Evolutionary conservation across 1,140 invertebrate genomes (phyloP).

Genomic region (Drosophila serrata): DNA sequence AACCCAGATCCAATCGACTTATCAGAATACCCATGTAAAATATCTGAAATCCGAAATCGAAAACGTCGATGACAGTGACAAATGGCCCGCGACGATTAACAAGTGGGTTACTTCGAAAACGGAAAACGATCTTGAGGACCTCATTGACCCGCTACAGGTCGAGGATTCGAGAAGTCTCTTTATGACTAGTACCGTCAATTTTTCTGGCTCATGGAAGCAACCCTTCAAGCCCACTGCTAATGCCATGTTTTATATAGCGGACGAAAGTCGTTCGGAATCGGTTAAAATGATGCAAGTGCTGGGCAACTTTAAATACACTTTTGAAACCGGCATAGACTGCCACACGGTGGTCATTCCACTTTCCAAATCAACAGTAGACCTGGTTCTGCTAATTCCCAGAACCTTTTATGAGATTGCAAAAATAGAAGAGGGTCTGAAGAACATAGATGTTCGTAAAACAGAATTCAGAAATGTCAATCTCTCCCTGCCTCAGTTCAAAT

Average conservation of each 20-base stretch:
- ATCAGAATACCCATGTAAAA: not conserved
- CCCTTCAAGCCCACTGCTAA: not conserved
- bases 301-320: not conserved
- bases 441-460: not conserved
- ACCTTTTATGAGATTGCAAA: not conserved
- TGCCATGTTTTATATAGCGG: not conserved
- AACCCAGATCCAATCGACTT: not conserved
- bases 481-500: not conserved
- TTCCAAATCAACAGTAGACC: not conserved
- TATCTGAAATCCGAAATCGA: not conserved
- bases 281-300: conserved; percentile 4
- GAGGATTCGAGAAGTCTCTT: not conserved
- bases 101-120: not conserved
- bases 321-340: not conserved
- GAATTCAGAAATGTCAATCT: not conserved
- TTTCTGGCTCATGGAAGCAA: not conserved
- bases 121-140: not conserved
- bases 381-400: conserved; percentile 8
- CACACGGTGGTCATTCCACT: not conserved
- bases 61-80: not conserved
- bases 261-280: not conserved
- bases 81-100: not conserved
- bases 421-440: not conserved
- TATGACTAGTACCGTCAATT: not conserved
- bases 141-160: not conserved